Percentiles rank a stretch among this genome's conserved stretches.
Conservation (phyloP, 2,888 invertebrate genomes). For the Eupeodes latifasciatus region DNA sequence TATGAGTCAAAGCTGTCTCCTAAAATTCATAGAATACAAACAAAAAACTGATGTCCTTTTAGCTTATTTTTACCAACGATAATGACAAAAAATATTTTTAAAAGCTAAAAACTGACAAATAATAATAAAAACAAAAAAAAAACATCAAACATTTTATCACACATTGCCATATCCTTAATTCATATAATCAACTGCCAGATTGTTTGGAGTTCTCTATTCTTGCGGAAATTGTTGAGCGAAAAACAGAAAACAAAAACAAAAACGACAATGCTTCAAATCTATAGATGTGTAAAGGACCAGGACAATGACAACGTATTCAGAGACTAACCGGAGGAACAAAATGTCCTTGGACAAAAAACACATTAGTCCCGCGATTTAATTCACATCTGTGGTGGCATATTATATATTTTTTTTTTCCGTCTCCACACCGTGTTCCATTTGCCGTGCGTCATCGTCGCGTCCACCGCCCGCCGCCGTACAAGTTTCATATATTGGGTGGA, state of each 20-base stretch:
- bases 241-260: conserved; percentile 4
- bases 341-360: conserved; percentile 53
- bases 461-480: background rate
- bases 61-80: conserved; percentile 58
- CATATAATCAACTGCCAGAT: conserved; percentile 69
- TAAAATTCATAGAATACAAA: conserved; percentile 30
- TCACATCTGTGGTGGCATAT: conserved; percentile 71
- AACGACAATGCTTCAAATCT: conserved; percentile 20
- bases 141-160: conserved; percentile 67
- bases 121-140: background rate
- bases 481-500: conserved; percentile 11
- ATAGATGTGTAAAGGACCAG: background rate
- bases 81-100: conserved; percentile 42
- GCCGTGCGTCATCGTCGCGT: background rate
- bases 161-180: conserved; percentile 68
- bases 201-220: conserved; percentile 66
- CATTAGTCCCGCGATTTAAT: conserved; percentile 73
- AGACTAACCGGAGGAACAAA: background rate
- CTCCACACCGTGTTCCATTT: background rate
- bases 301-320: background rate
- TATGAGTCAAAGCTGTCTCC: background rate
- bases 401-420: conserved; percentile 31
- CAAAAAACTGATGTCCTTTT: conserved; percentile 22
- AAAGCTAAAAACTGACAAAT: conserved; percentile 8
- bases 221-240: conserved; percentile 59